Conservation (phyloP, 1,140 invertebrate species). For the Bombus soroeensis region DNA sequence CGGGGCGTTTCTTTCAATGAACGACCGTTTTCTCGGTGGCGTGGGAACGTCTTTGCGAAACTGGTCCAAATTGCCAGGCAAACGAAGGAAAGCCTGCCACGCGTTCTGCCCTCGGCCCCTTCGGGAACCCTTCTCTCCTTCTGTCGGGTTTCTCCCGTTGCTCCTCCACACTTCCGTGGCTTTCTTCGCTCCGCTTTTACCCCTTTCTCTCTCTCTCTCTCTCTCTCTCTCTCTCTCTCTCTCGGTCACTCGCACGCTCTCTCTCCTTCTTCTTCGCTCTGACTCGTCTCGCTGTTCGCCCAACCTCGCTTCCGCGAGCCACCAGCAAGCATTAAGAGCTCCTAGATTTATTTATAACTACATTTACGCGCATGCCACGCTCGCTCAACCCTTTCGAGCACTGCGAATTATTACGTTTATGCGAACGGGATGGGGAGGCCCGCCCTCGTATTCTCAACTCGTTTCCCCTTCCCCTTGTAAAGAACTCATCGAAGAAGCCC, state of each 20-base stretch:
- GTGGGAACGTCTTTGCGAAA: conserved; percentile 2
- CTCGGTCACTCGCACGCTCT: not conserved
- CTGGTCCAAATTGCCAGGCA: conserved; percentile 3
- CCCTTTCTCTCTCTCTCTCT: not conserved
- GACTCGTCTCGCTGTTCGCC: not conserved
- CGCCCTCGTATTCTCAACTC: conserved; percentile 9
- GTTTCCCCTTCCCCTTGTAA: not conserved
- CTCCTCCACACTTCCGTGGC: conserved; percentile 16
- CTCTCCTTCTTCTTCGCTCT: not conserved
- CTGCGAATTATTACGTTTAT: conserved; percentile 81
- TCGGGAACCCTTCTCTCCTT: conserved; percentile 31
- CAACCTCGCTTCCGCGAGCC: conserved; percentile 57
- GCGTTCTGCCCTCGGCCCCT: conserved; percentile 23
- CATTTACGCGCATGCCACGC: conserved; percentile 81
- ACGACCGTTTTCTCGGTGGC: not conserved
- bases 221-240: not conserved
- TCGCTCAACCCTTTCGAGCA: conserved; percentile 73
- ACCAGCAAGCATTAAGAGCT: conserved; percentile 81
- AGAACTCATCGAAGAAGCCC: conserved; percentile 15
- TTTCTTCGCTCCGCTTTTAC: not conserved
- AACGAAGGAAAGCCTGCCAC: conserved; percentile 12
- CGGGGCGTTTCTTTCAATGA: not conserved
- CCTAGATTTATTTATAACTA: conserved; percentile 84
- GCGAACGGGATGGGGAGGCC: conserved; percentile 43
- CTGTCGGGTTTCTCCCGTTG: not conserved